These are phyloP conservation scores for Phyllotreta cruciferae DNA, from an alignment of 2,888 invertebrate species.

Conservation along the genomic window DNA sequence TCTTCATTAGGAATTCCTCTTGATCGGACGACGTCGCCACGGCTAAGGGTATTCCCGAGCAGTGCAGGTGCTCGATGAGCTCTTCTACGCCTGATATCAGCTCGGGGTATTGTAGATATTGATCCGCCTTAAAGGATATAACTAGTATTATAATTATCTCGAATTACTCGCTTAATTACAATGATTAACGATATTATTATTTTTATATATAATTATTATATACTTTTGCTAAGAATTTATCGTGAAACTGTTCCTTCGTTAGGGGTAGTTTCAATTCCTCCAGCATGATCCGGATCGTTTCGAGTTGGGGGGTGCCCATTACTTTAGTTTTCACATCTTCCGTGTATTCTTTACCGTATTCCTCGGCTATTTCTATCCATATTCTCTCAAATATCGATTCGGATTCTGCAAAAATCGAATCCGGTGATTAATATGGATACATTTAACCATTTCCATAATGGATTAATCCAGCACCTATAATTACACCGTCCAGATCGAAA, in stretches of 20 bases:
- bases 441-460: slow-evolving; percentile 1
- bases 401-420: slow-evolving; percentile 67
- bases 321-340: slow-evolving; percentile 68
- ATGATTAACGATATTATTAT: no score
- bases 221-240: slow-evolving; percentile 48
- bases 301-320: slow-evolving; percentile 62
- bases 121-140: background rate
- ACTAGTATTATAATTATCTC: background rate
- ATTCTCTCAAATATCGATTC: slow-evolving; percentile 80
- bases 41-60: slow-evolving; percentile 70
- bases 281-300: slow-evolving; percentile 64
- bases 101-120: slow-evolving; percentile 62
- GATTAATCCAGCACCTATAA: slow-evolving; percentile 65
- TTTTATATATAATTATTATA: no score
- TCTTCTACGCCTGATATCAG: slow-evolving; percentile 64
- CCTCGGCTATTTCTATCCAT: slow-evolving; percentile 71
- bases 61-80: slow-evolving; percentile 62
- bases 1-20: slow-evolving; percentile 65
- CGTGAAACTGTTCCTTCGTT: slow-evolving; percentile 66
- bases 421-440: slow-evolving; percentile 3
- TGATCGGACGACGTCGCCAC: slow-evolving; percentile 72
- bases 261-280: slow-evolving; percentile 68
- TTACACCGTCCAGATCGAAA: slow-evolving; percentile 73
- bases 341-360: slow-evolving; percentile 79
- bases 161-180: no score